Base-by-base conservation (phyloP, 2,797 vertebrate genomes). In the Cyprinella venusta region DNA sequence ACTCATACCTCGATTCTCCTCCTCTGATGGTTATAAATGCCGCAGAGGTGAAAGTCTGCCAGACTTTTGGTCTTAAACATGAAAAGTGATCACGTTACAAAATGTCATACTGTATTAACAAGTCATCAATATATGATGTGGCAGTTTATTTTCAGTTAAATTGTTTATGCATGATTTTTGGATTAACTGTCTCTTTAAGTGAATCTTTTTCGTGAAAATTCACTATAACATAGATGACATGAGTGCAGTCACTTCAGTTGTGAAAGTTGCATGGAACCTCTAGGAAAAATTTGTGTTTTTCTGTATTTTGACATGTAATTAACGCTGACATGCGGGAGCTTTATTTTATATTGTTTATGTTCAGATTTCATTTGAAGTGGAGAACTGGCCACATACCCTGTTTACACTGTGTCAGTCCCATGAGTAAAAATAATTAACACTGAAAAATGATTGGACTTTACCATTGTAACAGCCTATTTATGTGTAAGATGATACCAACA, bases 401-500 rank as follows among this genome's bases (percentile, higher is more conserved):
- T 79, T 69, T 69, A 69, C 15, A 79, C n/a, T 26, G 48, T 48
- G 64, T 40, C 63, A 52, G 48, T 54, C 5, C 4, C 48, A 79
- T 68, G 67, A 3, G 36, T 13, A 16, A 50, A 79, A 38, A 67
- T 38, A 50, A 54, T 54, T 56, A 80, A 80, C 65, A 15, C 9
- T 40, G 76, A 76, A 76, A 75, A 59, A 40, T 30, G 0, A 50
- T 63, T 38, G 9, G 48, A 9, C 33, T 16, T 71, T 80, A 61
- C 52, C 72, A 59, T 61, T 71, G 48, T 45, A 71, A 21, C 6
- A 71, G 24, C 7, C 38, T 18, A 33, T 71, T 80, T 33, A 15
- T 80, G 54, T 63, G 54, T 30, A 72, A 72, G 21, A 30, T 81
- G 54, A 81, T 71, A 80, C 21, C 38, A 61, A 26, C 19, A 72